A percentile compares a stretch with the other conserved stretches of the same genome.
These are phyloP conservation scores for Magallana angulata DNA, from an alignment of 1,140 invertebrate species.

Conservation along the genomic window DNA sequence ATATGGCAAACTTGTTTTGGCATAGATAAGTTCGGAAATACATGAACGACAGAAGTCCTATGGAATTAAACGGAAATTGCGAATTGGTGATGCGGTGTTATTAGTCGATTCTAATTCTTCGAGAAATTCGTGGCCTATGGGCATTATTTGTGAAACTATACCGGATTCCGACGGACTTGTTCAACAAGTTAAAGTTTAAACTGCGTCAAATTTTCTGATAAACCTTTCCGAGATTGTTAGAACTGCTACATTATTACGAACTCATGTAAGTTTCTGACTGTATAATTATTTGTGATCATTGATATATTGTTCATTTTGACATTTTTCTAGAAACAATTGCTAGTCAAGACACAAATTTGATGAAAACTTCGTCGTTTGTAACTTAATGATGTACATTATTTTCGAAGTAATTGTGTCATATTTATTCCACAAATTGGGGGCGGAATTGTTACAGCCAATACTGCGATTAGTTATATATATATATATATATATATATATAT, in stretches of 20 bases:
- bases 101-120: constrained; percentile 50
- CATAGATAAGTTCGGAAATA: constrained; percentile 59
- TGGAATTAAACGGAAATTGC: constrained; percentile 45
- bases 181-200: constrained; percentile 59
- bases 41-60: constrained; percentile 60
- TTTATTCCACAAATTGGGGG: constrained; percentile 9
- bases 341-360: not conserved
- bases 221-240: constrained; percentile 32
- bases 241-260: not conserved
- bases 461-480: not conserved
- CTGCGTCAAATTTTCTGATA: constrained; percentile 40
- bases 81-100: constrained; percentile 61
- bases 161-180: constrained; percentile 51
- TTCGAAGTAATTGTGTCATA: constrained; percentile 7
- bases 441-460: not conserved
- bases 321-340: not conserved
- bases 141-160: constrained; percentile 31
- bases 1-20: constrained; percentile 64
- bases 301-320: not conserved
- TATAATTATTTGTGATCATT: not conserved
- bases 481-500: no score
- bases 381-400: not conserved
- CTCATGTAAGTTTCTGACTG: not conserved
- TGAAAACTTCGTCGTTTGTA: not conserved
- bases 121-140: constrained; percentile 55